Percentiles rank a stretch among this genome's conserved stretches.
phyloP scores from a whole-genome alignment of 1,140 invertebrate species.

The Antheraea pernyi region DNA sequence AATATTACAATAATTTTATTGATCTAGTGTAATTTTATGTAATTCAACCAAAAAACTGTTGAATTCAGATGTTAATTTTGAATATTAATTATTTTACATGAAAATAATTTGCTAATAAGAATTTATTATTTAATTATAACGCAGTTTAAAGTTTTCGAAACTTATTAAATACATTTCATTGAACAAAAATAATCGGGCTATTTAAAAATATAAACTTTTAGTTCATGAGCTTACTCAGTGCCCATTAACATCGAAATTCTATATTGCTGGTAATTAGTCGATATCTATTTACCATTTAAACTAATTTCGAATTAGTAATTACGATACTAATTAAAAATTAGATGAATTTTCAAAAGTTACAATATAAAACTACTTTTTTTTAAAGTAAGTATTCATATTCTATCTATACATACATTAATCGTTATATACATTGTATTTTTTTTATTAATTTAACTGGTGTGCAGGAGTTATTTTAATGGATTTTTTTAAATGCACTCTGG shows the following conservation, averaged over 20 bases:
- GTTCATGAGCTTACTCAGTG: not conserved
- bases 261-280: not conserved
- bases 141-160: too few relatives aligned
- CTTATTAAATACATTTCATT: too few relatives aligned
- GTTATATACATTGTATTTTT: slow-evolving; percentile 34
- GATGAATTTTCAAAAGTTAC: slow-evolving; percentile 21
- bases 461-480: slow-evolving; percentile 7
- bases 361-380: slow-evolving; percentile 27
- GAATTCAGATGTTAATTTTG: too few relatives aligned
- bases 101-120: too few relatives aligned
- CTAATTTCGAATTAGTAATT: slow-evolving; percentile 44
- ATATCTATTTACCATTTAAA: slow-evolving; percentile 22
- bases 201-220: not conserved
- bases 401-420: slow-evolving; percentile 40
- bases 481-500: not conserved
- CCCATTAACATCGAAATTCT: not conserved
- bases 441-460: slow-evolving; percentile 22
- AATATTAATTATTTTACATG: too few relatives aligned
- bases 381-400: slow-evolving; percentile 33
- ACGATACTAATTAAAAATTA: slow-evolving; percentile 40
- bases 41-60: too few relatives aligned
- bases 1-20: too few relatives aligned
- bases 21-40: too few relatives aligned
- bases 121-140: too few relatives aligned
- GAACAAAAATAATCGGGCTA: not conserved